A percentile compares a stretch with the other conserved stretches of the same genome.
These are phyloP conservation scores for Eclectus roratus DNA, from an alignment of 2,113 vertebrate genomes.

Conservation along the genomic window DNA sequence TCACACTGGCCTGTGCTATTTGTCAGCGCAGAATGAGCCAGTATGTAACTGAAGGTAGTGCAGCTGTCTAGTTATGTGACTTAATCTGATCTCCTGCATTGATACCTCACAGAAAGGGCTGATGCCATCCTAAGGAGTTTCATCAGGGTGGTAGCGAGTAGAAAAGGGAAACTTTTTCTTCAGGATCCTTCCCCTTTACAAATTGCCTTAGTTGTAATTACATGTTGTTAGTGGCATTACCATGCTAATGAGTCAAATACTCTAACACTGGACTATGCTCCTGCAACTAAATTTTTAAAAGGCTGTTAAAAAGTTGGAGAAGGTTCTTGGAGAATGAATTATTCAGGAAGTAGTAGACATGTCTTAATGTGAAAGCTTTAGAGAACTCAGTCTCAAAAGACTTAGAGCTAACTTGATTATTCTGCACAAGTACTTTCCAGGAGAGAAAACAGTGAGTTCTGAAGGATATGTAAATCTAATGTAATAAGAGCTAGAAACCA, in stretches of 20 bases:
- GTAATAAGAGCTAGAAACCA: not conserved
- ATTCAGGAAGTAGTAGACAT: not conserved
- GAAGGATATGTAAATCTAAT: not conserved
- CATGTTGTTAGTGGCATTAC: not conserved
- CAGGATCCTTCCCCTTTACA: not conserved
- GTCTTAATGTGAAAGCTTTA: not conserved
- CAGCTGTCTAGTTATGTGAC: not conserved
- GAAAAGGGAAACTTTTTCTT: not conserved
- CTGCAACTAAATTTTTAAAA: not conserved
- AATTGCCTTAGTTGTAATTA: not conserved
- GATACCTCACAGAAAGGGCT: not conserved
- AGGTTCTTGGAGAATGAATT: not conserved
- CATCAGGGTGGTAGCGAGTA: not conserved
- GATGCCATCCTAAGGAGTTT: not conserved
- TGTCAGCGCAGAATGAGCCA: not conserved
- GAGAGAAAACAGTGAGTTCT: not conserved
- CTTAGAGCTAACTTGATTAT: not conserved
- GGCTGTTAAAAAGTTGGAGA: not conserved
- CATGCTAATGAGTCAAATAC: not conserved
- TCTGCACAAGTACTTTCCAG: not conserved
- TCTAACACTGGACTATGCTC: not conserved
- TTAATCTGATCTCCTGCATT: accelerated
- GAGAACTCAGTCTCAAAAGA: not conserved
- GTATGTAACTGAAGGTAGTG: not conserved
- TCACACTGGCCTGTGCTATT: not conserved